phyloP scores from a whole-genome alignment of 2,797 vertebrate genomes.

The Mycteria americana region DNA sequence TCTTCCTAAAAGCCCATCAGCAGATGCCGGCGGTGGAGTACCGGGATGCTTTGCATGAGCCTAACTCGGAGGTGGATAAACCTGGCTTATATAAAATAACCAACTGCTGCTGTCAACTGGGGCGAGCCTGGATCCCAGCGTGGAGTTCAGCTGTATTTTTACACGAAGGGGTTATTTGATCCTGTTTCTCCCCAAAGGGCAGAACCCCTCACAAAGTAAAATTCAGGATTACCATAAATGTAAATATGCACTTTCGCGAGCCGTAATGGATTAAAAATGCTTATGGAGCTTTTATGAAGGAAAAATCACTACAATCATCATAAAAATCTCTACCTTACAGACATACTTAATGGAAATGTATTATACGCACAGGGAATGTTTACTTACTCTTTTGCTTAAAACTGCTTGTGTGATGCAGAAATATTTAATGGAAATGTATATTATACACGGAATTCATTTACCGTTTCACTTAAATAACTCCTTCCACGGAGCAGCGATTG shows the following conservation, averaged over 20 bases:
- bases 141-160: not conserved
- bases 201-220: not conserved
- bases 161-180: not conserved
- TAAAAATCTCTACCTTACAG: not conserved
- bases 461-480: not conserved
- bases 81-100: not conserved
- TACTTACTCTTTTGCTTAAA: not conserved
- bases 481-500: not conserved
- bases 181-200: not conserved
- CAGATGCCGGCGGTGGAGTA: not conserved
- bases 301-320: not conserved
- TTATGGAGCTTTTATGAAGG: not conserved
- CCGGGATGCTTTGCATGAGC: not conserved
- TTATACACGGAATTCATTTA: not conserved
- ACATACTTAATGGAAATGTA: not conserved
- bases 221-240: not conserved
- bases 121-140: rapidly evolving
- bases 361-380: not conserved
- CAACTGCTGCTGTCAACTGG: not conserved
- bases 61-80: not conserved
- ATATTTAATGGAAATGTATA: not conserved
- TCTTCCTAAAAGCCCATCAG: not conserved
- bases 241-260: not conserved
- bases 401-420: not conserved
- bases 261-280: not conserved